A percentile compares a stretch with the other conserved stretches of the same genome.
phyloP scores from a whole-genome alignment of 1,140 invertebrate genomes.

The Ctenoplectra terminalis region DNA sequence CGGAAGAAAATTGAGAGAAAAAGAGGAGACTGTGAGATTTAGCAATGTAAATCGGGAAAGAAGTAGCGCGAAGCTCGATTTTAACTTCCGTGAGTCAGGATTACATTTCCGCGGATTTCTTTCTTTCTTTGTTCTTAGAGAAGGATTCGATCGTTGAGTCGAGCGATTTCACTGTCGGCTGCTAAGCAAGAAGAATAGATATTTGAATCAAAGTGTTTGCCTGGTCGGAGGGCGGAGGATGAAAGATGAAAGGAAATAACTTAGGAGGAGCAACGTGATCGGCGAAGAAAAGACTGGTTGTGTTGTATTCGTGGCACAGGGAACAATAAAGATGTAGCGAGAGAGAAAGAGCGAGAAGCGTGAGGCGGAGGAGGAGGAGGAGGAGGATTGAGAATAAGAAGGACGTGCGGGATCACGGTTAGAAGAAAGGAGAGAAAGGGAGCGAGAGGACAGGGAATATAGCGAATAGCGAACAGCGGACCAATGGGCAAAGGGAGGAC shows the following conservation, averaged over 20 bases:
- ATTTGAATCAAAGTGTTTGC: neutral
- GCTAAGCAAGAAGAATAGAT: neutral
- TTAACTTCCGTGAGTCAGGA: neutral
- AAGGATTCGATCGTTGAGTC: neutral
- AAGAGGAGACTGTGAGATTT: neutral
- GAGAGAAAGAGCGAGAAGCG: neutral
- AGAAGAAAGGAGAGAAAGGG: slow-evolving; percentile 13
- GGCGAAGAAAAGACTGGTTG: slow-evolving; percentile 37
- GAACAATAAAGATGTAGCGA: slow-evolving; percentile 24
- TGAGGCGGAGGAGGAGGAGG: neutral
- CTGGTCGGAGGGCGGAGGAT: neutral
- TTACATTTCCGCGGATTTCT: slow-evolving; percentile 5
- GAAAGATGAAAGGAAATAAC: slow-evolving; percentile 11
- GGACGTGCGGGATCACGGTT: slow-evolving; percentile 10
- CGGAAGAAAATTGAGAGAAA: neutral
- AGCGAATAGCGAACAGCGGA: slow-evolving; percentile 21
- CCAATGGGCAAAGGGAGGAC: slow-evolving; percentile 61
- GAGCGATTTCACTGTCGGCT: neutral
- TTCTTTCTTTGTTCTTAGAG: neutral
- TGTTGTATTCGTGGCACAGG: neutral
- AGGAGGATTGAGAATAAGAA: too few relatives aligned
- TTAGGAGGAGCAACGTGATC: slow-evolving; percentile 25
- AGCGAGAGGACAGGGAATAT: slow-evolving; percentile 2
- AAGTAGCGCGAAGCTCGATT: neutral
- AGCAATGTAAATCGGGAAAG: slow-evolving; percentile 17